These are phyloP conservation scores for Leptinotarsa tumamoca DNA, from an alignment of 2,888 invertebrate genomes.

Conservation along the genomic window DNA sequence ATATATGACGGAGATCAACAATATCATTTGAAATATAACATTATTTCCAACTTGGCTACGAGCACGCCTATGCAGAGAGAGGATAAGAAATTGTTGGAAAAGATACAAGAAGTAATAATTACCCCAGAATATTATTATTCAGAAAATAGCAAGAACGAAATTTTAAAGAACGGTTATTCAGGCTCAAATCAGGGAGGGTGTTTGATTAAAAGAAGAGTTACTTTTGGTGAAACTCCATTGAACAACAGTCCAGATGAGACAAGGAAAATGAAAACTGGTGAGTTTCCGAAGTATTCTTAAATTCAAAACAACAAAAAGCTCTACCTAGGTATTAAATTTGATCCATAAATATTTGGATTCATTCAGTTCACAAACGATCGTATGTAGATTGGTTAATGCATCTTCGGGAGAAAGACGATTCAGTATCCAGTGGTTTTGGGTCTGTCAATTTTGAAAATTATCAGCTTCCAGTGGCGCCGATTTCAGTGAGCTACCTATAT, in stretches of 20 bases:
- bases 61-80: constrained; percentile 58
- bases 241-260: constrained; percentile 32
- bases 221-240: constrained; percentile 56
- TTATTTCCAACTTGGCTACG: constrained; percentile 49
- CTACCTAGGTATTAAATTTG: no score
- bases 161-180: constrained; percentile 33
- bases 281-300: background rate
- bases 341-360: no score
- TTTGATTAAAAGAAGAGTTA: constrained; percentile 56
- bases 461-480: no score
- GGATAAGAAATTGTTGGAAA: constrained; percentile 47
- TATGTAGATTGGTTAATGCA: no score
- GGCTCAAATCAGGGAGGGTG: constrained; percentile 27
- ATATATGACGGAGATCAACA: constrained; percentile 23
- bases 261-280: constrained; percentile 30
- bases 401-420: no score
- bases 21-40: constrained; percentile 36
- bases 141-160: constrained; percentile 40
- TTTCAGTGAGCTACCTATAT: no score
- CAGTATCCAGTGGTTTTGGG: no score
- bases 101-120: constrained; percentile 49
- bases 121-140: constrained; percentile 51
- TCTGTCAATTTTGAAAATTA: no score
- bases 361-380: no score
- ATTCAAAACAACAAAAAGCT: no score